These are phyloP conservation scores for Rhodinocichla rosea DNA, from an alignment of 2,113 vertebrate genomes.

Conservation along the genomic window DNA sequence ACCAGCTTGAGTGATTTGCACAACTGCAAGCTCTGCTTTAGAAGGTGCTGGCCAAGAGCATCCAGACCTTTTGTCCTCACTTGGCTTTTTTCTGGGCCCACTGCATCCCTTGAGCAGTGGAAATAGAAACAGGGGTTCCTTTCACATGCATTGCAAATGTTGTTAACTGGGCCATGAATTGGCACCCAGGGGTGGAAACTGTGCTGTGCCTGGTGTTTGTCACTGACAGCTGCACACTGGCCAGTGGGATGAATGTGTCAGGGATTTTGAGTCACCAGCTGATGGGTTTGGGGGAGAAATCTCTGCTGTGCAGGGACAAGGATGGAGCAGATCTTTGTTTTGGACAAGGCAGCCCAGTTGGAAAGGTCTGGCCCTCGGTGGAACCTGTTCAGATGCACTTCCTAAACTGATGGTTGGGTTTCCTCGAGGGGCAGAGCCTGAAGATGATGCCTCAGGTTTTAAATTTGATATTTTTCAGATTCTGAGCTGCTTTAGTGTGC, in stretches of 20 bases:
- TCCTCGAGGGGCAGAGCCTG: background rate
- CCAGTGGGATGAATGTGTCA: background rate
- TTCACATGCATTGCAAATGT: background rate
- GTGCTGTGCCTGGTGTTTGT: constrained; percentile 26
- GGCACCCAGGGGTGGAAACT: constrained; percentile 1
- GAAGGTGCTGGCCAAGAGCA: constrained; percentile 12
- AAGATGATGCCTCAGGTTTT: background rate
- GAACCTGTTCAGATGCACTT: background rate
- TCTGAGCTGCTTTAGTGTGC: background rate
- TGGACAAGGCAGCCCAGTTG: background rate
- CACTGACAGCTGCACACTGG: constrained; percentile 18
- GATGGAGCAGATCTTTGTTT: background rate
- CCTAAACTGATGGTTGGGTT: background rate
- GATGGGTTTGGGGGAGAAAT: background rate
- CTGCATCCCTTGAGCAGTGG: background rate
- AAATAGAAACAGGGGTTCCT: background rate
- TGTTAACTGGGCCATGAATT: background rate
- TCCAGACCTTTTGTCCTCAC: constrained; percentile 25
- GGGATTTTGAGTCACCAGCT: background rate
- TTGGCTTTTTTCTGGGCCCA: background rate
- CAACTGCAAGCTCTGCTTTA: background rate
- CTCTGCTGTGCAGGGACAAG: background rate
- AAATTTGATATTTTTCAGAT: background rate
- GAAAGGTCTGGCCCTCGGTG: background rate
- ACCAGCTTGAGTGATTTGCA: constrained; percentile 11